Conservation (phyloP, 2,888 invertebrate genomes). For the Neoitamus cyanurus region DNA sequence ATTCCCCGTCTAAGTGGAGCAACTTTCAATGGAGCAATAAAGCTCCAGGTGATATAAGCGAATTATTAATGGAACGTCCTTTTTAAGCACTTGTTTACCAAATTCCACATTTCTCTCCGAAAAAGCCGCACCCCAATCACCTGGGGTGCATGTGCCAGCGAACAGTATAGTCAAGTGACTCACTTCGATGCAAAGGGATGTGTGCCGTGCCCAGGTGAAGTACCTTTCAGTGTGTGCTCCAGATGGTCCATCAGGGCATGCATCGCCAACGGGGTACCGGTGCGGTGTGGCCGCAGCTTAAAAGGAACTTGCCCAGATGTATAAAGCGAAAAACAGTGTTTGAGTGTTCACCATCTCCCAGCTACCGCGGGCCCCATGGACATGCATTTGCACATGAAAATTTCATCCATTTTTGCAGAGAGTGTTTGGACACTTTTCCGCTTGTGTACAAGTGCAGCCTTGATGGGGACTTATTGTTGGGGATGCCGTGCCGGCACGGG, state of each 20-base stretch:
- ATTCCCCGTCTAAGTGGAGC: not conserved
- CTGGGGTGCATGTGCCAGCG: not conserved
- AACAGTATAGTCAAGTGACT: not conserved
- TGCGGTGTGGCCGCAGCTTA: not conserved
- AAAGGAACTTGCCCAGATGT: not conserved
- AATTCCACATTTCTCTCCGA: conserved; percentile 8
- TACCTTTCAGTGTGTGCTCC: not conserved
- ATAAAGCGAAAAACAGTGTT: conserved; percentile 14
- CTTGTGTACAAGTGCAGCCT: conserved; percentile 2
- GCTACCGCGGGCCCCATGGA: not conserved
- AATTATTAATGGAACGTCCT: conserved; percentile 29
- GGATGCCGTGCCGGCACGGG: not conserved
- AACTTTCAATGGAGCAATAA: conserved; percentile 2
- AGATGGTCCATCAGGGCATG: not conserved
- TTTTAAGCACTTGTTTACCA: conserved; percentile 31
- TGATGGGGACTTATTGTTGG: not conserved
- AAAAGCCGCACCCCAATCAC: not conserved
- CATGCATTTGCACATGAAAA: conserved; percentile 35
- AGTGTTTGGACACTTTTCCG: conserved; percentile 21
- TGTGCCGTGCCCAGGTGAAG: not conserved
- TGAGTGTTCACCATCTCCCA: not conserved
- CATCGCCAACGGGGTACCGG: not conserved
- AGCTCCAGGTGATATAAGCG: conserved; percentile 15
- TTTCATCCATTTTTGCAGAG: not conserved
- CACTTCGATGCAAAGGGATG: not conserved